These are phyloP conservation scores for Mesaphorura yosii DNA, from an alignment of 1,140 invertebrate genomes.

Conservation along the genomic window DNA sequence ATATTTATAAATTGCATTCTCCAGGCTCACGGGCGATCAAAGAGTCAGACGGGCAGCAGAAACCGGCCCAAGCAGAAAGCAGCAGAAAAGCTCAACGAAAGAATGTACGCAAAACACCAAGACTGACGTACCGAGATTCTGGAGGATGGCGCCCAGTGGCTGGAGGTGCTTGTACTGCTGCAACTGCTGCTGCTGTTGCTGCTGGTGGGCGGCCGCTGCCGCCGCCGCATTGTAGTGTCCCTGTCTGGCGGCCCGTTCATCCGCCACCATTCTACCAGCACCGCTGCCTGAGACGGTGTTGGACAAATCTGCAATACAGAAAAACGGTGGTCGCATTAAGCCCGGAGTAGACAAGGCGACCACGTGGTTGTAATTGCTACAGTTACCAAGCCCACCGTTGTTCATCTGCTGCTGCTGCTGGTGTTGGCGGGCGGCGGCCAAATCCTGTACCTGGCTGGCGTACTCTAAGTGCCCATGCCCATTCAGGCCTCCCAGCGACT, in stretches of 20 bases:
- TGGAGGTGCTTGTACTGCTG: constrained; percentile 26
- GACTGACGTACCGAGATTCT: constrained; percentile 29
- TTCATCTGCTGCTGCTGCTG: constrained; percentile 1
- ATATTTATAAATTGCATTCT: neutral
- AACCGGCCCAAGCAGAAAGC: neutral
- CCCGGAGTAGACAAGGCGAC: constrained; percentile 29
- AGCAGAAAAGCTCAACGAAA: neutral
- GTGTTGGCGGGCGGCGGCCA: no score
- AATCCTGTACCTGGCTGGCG: neutral
- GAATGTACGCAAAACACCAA: neutral
- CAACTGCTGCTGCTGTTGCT: constrained; percentile 12
- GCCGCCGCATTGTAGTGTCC: constrained; percentile 1
- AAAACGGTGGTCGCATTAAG: constrained; percentile 10
- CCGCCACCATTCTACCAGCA: no score
- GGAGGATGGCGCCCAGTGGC: constrained; percentile 31
- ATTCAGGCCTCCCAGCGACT: constrained; percentile 15
- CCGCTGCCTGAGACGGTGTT: neutral
- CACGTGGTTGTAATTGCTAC: constrained; percentile 10
- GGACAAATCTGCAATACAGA: neutral
- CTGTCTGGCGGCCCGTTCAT: no score
- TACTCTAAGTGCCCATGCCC: constrained; percentile 25
- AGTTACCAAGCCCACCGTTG: neutral
- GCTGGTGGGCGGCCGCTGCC: neutral
- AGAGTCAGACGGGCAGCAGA: neutral
- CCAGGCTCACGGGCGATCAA: neutral